phyloP scores from a whole-genome alignment of 2,797 vertebrate genomes.

The Clarias laeviceps region DNA sequence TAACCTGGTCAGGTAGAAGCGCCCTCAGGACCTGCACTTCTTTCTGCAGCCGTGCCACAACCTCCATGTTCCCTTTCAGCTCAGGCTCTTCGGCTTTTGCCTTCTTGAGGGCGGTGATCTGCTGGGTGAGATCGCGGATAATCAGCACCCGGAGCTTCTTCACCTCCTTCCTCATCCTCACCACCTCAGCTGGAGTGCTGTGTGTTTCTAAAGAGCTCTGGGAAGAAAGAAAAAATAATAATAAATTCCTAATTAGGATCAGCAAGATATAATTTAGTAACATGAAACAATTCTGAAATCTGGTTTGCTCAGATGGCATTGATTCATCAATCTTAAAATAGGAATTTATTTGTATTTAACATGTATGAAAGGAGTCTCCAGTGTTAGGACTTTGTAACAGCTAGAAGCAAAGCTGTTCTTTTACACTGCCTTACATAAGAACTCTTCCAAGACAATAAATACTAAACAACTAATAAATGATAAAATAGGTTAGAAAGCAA shows the following conservation, averaged over 20 bases:
- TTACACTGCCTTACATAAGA: neutral
- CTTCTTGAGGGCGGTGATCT: slow-evolving; percentile 80
- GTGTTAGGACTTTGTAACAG: neutral
- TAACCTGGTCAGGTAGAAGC: slow-evolving; percentile 83
- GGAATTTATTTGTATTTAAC: neutral
- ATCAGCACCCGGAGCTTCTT: slow-evolving; percentile 84
- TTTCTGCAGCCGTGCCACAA: slow-evolving; percentile 81
- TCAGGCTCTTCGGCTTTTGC: slow-evolving; percentile 84
- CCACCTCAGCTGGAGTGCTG: slow-evolving; percentile 74
- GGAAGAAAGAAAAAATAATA: neutral
- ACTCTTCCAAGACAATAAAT: neutral
- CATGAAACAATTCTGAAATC: neutral
- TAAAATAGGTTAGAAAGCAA: neutral
- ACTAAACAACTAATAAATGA: too few species aligned
- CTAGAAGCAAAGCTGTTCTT: neutral
- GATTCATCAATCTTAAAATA: neutral
- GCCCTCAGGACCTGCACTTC: slow-evolving; percentile 88
- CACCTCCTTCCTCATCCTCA: slow-evolving; percentile 94
- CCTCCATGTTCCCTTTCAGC: slow-evolving; percentile 81
- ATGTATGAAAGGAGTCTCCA: neutral
- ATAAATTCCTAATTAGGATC: neutral
- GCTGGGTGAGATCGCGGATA: slow-evolving; percentile 85
- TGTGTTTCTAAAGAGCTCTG: slow-evolving; percentile 36
- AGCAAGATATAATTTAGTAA: neutral
- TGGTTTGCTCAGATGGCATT: neutral